Conservation (phyloP, 2,888 invertebrate species). For the Linnaemya vulpina region DNA sequence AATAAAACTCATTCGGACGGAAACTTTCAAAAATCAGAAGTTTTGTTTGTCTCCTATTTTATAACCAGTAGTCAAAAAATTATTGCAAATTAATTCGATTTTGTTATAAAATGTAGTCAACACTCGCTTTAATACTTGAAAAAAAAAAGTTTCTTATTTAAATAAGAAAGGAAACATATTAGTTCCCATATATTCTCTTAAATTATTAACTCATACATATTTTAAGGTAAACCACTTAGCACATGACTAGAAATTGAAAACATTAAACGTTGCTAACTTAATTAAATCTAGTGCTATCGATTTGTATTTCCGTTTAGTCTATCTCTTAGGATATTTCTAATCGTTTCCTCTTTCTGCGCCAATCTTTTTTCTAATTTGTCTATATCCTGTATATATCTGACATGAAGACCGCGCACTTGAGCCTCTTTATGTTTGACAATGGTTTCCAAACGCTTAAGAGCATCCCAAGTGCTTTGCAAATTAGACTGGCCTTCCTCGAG, state of each 20-base stretch:
- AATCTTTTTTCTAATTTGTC: conserved; percentile 79
- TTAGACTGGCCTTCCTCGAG: conserved; percentile 80
- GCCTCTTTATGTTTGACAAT: conserved; percentile 82
- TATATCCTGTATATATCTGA: conserved; percentile 80
- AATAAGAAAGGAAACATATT: neutral
- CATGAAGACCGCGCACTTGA: conserved; percentile 80
- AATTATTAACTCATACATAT: conserved; percentile 4
- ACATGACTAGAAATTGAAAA: neutral
- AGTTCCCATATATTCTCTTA: neutral
- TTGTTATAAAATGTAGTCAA: too few species aligned
- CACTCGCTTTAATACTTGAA: too few species aligned
- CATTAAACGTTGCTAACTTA: conserved; percentile 7
- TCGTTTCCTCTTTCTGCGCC: conserved; percentile 82
- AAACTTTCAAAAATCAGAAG: too few species aligned
- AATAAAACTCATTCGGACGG: too few species aligned
- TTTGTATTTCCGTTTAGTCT: conserved; percentile 51
- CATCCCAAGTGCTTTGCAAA: conserved; percentile 80
- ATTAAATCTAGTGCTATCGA: conserved; percentile 34
- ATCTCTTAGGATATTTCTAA: conserved; percentile 78
- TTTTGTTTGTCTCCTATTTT: too few species aligned
- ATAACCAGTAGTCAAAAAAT: too few species aligned
- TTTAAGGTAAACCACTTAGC: neutral
- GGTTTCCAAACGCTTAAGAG: conserved; percentile 80
- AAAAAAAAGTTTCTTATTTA: neutral
- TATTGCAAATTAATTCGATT: too few species aligned